Evolutionary conservation across 2,797 vertebrate genomes (phyloP).

Genomic region (Prionace glauca): DNA sequence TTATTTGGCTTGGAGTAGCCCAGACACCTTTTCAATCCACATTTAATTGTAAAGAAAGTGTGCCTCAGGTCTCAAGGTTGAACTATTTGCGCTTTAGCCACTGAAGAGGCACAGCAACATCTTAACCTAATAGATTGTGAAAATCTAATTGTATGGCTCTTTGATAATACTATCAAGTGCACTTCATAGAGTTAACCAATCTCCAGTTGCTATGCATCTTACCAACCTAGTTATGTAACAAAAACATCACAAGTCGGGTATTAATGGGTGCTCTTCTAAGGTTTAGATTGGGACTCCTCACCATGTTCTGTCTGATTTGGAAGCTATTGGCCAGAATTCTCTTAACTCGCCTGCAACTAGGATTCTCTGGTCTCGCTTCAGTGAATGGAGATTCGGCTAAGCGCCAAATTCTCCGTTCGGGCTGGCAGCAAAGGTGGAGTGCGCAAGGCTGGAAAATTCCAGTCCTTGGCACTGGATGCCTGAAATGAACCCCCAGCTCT

Average conservation of each 20-base stretch:
- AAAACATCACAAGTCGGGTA: background rate
- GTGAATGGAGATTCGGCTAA: too few species aligned
- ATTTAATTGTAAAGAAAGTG: background rate
- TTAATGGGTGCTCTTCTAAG: background rate
- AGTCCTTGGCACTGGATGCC: background rate
- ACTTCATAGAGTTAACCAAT: background rate
- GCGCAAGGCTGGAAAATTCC: too few species aligned
- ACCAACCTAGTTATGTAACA: background rate
- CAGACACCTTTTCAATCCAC: too few species aligned
- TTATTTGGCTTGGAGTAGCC: background rate
- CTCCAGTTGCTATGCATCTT: background rate
- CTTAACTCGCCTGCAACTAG: too few species aligned
- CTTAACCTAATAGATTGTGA: background rate
- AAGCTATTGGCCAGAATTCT: too few species aligned
- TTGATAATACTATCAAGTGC: background rate
- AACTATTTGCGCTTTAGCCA: background rate
- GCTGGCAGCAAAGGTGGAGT: too few species aligned
- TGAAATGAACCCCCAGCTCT: background rate
- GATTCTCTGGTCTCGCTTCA: too few species aligned
- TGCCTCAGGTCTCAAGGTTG: background rate
- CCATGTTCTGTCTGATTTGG: background rate
- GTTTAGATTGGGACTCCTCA: background rate
- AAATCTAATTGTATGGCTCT: background rate
- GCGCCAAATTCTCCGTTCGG: too few species aligned
- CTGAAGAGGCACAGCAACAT: background rate